Evolutionary conservation across 2,888 invertebrate species (phyloP).

Genomic region (Plagiodera versicolora): DNA sequence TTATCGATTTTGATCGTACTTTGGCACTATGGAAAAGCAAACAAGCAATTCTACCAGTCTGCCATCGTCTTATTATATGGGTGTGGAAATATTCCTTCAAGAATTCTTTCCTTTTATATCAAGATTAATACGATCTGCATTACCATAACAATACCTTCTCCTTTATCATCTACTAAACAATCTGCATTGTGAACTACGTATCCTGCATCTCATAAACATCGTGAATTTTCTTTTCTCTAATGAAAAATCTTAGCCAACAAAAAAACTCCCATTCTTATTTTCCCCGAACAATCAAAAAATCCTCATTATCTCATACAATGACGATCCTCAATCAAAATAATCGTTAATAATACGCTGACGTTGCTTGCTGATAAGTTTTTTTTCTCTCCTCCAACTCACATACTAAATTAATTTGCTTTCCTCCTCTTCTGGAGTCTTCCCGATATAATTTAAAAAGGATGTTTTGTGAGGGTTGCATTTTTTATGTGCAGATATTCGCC

Average conservation of each 20-base stretch:
- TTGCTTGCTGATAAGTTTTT: conserved; percentile 33
- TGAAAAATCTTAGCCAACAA: conserved; percentile 29
- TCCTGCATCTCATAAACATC: not conserved
- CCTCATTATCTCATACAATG: conserved; percentile 35
- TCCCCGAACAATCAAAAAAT: conserved; percentile 33
- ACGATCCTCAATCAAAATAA: conserved; percentile 38
- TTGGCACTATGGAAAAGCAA: not conserved
- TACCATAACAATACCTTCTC: conserved; percentile 23
- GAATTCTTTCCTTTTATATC: conserved; percentile 7
- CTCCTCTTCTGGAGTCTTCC: conserved; percentile 42
- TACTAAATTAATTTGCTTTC: conserved; percentile 44
- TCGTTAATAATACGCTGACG: conserved; percentile 36
- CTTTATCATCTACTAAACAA: conserved; percentile 19
- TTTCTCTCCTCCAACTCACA: conserved; percentile 27
- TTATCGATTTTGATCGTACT: not conserved
- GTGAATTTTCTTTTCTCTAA: conserved; percentile 25
- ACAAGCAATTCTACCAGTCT: not conserved
- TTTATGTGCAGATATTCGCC: conserved; percentile 53
- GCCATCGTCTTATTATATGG: not conserved
- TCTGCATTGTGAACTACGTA: conserved; percentile 16
- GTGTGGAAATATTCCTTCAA: not conserved
- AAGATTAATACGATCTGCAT: conserved; percentile 20
- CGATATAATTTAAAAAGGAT: conserved; percentile 42
- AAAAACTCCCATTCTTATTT: conserved; percentile 32
- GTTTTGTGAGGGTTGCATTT: conserved; percentile 50